These are phyloP conservation scores for Recurvirostra avosetta DNA, from an alignment of 2,113 vertebrate species.

Conservation along the genomic window DNA sequence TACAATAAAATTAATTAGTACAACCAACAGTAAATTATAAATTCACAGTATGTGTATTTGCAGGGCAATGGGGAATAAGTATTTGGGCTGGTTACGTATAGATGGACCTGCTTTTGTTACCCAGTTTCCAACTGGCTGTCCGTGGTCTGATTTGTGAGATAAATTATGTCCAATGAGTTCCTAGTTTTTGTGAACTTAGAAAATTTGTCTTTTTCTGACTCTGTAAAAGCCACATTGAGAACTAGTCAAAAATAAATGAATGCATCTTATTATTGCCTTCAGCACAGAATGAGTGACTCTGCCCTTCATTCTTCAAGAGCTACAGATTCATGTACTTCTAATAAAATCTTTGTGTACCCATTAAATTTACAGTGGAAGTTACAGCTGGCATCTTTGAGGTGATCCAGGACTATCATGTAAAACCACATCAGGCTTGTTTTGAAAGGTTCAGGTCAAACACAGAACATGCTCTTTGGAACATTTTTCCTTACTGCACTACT, in stretches of 20 bases:
- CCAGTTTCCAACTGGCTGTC: slow-evolving; percentile 28
- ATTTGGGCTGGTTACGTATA: background rate
- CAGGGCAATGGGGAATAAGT: background rate
- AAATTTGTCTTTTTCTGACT: slow-evolving; percentile 58
- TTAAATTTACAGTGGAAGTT: slow-evolving; percentile 24
- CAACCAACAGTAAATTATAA: background rate
- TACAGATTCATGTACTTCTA: slow-evolving; percentile 10
- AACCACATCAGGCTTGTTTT: background rate
- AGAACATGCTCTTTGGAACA: background rate
- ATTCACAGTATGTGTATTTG: background rate
- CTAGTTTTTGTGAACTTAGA: slow-evolving; percentile 54
- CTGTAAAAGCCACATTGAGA: slow-evolving; percentile 57
- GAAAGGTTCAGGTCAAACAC: background rate
- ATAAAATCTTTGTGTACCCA: slow-evolving; percentile 46
- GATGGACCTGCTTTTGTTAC: background rate
- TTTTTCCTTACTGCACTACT: background rate
- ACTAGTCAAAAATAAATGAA: slow-evolving; percentile 63
- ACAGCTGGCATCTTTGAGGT: slow-evolving; percentile 6
- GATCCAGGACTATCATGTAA: background rate
- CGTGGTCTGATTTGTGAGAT: background rate
- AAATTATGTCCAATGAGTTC: slow-evolving; percentile 32
- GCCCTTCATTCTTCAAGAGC: slow-evolving; percentile 42
- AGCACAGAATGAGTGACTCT: slow-evolving; percentile 7
- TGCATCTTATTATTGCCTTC: slow-evolving; percentile 41
- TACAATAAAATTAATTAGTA: background rate